These are phyloP conservation scores for Drosophila watanabei DNA, from an alignment of 1,140 invertebrate genomes.

Conservation along the genomic window DNA sequence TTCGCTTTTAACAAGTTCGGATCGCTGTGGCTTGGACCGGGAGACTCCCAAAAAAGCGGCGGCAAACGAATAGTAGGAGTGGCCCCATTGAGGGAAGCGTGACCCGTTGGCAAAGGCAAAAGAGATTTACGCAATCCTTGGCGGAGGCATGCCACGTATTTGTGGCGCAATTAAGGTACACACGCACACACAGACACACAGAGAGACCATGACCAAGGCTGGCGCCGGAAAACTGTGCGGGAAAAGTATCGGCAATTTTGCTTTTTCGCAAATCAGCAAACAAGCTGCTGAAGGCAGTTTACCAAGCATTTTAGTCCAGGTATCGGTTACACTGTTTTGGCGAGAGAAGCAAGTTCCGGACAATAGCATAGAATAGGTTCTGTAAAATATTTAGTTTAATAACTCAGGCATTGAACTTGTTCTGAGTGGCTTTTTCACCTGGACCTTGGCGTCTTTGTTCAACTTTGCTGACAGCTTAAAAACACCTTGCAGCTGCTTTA, in stretches of 20 bases:
- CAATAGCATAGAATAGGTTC: not conserved
- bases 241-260: slow-evolving; percentile 4
- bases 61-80: not conserved
- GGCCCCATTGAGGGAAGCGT: slow-evolving; percentile 13
- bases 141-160: slow-evolving; percentile 56
- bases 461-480: slow-evolving; percentile 31
- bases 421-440: not conserved
- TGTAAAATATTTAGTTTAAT: not conserved
- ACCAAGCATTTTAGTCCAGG: slow-evolving; percentile 1
- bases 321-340: not conserved
- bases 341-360: too few species aligned
- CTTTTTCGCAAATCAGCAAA: slow-evolving; percentile 32
- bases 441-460: not conserved
- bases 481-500: slow-evolving; percentile 30
- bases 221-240: not conserved
- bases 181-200: slow-evolving; percentile 11
- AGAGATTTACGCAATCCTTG: slow-evolving; percentile 53
- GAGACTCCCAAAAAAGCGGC: not conserved
- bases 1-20: not conserved
- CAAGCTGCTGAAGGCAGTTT: slow-evolving; percentile 14
- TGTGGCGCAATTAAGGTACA: slow-evolving; percentile 66
- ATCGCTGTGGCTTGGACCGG: not conserved
- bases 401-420: not conserved
- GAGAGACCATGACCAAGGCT: not conserved
- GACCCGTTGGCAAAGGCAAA: slow-evolving; percentile 37